phyloP scores from a whole-genome alignment of 1,140 invertebrate species.

The Macrosteles quadrilineatus region DNA sequence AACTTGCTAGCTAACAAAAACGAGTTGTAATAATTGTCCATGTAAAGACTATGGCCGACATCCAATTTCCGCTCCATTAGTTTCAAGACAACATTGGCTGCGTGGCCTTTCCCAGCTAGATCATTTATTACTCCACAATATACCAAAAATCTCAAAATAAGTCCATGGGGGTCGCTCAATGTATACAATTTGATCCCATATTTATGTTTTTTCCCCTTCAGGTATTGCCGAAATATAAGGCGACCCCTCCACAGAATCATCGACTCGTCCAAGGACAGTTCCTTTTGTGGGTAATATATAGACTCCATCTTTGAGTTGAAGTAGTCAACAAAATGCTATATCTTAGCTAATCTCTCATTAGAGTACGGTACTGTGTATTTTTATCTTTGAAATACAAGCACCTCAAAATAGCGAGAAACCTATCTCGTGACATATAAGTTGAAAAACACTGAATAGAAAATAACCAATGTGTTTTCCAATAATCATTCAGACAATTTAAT shows the following conservation, averaged over 20 bases:
- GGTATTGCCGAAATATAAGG: constrained; percentile 44
- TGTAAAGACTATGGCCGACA: constrained; percentile 30
- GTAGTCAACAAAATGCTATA: no score
- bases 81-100: constrained; percentile 27
- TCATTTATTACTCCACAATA: constrained; percentile 35
- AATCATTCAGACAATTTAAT: no score
- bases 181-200: no score
- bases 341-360: no score
- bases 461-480: no score
- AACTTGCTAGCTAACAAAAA: constrained; percentile 13
- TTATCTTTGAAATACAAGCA: no score
- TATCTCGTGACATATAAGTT: no score
- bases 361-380: no score
- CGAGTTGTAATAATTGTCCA: constrained; percentile 35
- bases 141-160: constrained; percentile 37
- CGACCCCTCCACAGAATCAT: constrained; percentile 46
- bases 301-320: no score
- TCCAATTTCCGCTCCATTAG: constrained; percentile 27
- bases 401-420: no score
- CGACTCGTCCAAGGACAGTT: constrained; percentile 44
- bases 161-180: constrained; percentile 36
- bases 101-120: constrained; percentile 32
- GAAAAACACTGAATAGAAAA: no score
- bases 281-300: no score
- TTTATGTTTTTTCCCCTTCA: constrained; percentile 44